Conservation (phyloP, 1,140 invertebrate genomes). For the Holcopasites calliopsidis region DNA sequence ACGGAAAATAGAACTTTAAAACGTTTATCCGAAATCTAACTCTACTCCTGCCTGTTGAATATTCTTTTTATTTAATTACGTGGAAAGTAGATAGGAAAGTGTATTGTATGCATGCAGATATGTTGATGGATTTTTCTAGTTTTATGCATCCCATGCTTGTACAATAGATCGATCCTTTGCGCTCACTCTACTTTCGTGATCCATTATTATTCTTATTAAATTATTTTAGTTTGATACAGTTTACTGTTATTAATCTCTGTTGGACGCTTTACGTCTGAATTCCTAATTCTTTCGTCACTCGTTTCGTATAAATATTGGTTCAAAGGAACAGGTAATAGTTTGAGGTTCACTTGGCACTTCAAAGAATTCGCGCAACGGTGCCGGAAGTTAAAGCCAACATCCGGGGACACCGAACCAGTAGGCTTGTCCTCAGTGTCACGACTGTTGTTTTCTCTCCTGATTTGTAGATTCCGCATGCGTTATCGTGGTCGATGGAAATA, state of each 20-base stretch:
- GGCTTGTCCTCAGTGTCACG: conserved; percentile 34
- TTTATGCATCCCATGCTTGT: too few species aligned
- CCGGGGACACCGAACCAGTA: conserved; percentile 20
- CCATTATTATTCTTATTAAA: too few species aligned
- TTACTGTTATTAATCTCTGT: too few species aligned
- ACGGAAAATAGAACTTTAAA: background rate
- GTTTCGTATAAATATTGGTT: too few species aligned
- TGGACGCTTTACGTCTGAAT: too few species aligned
- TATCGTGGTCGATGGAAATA: conserved; percentile 80
- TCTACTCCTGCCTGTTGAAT: background rate
- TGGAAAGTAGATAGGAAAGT: background rate
- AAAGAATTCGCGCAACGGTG: background rate
- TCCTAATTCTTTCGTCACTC: too few species aligned
- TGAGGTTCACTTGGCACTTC: too few species aligned
- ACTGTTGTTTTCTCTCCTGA: conserved; percentile 71
- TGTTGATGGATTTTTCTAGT: background rate
- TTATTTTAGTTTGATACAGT: too few species aligned
- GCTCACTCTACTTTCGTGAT: too few species aligned
- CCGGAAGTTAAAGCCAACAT: background rate
- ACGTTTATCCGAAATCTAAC: background rate
- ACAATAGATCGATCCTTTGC: background rate
- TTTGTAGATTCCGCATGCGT: conserved; percentile 80
- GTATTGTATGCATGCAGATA: conserved; percentile 1
- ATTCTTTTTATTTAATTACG: background rate
- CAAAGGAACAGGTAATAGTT: too few species aligned